Base-by-base conservation (phyloP, 2,113 vertebrate genomes). In the Apodemus sylvaticus region DNA sequence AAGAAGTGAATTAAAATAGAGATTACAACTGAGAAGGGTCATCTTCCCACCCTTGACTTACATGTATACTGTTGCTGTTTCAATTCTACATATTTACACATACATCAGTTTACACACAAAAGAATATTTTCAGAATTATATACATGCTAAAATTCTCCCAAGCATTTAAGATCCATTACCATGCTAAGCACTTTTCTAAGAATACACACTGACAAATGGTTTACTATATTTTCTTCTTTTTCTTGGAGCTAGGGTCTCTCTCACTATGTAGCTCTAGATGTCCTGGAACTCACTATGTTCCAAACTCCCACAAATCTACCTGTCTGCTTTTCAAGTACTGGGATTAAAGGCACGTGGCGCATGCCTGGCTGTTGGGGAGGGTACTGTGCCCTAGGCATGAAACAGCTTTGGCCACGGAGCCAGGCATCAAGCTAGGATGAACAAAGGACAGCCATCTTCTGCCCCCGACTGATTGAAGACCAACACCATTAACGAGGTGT, bases 101-200 rank as follows among this genome's bases (percentile, higher is more conserved):
- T 14, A 58, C 14, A 89, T 39, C 31, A 90, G 74, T 42, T 73
- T 88, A 86, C 45, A 48, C 7, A 11, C 1, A 82, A 36, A 53
- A 89, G 86, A 88, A 60, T 39, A 16, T 79, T 62, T 86, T 62
- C 20, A 55, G 73, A 95, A 93, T 95, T 68, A 86, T 8, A 97
- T 42, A 83, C 17, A 76, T 48, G 58, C 26, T 77, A 89, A 96
- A 96, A 86, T 45, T 89, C 19, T 20, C 9, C 0, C 16, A 95
- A 86, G 13, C 86, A 94, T 70, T 92, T 83, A 92, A n/a, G 14
- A 93, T 78, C n/a, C 78, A 91, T 70, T 93, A 91, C 3, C 14
- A 29, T 74, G 51, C n/a, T 89, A 62, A 81, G 34, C 48, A 94
- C 68, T 95, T 94, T 78, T 45, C 71, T 93, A 96, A 93, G 34